A percentile compares a stretch with the other conserved stretches of the same genome.
Evolutionary conservation across 2,797 vertebrate species (phyloP).

Genomic region (Okamejei kenojei): DNA sequence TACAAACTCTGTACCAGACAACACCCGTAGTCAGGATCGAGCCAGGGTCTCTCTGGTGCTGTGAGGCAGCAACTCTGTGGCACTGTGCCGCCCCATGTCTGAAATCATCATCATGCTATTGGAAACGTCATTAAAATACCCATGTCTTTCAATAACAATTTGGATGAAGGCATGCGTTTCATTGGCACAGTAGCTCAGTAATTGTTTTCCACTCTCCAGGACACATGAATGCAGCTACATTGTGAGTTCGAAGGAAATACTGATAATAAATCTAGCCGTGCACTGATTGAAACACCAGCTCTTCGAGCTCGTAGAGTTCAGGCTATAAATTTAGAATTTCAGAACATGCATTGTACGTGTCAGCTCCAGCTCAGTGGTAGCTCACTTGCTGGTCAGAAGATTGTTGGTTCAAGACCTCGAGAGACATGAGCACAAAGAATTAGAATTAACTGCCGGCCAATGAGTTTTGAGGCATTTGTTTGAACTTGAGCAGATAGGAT

Average conservation of each 20-base stretch:
- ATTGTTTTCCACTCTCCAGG: not conserved
- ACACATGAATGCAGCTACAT: not conserved
- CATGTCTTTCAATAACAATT: too few species aligned
- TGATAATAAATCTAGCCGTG: constrained; percentile 9
- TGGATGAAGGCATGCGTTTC: not conserved
- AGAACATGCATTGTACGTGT: not conserved
- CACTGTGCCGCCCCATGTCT: too few species aligned
- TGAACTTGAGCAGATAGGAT: too few species aligned
- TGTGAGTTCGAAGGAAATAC: constrained; percentile 8
- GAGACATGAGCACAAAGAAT: not conserved
- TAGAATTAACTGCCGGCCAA: too few species aligned
- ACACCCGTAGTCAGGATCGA: too few species aligned
- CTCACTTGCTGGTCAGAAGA: too few species aligned
- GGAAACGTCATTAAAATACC: too few species aligned
- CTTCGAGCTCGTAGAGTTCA: not conserved
- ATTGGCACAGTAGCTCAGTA: not conserved
- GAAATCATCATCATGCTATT: too few species aligned
- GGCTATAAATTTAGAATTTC: constrained; percentile 23
- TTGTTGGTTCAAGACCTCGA: not conserved
- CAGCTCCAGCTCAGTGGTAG: not conserved
- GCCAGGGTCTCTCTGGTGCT: too few species aligned
- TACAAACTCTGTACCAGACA: too few species aligned
- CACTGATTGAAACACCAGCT: constrained; percentile 17
- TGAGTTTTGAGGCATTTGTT: too few species aligned
- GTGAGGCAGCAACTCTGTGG: too few species aligned